Percentiles rank a stretch among this genome's conserved stretches.
Evolutionary conservation across 2,113 vertebrate genomes (phyloP).

Genomic region (Corapipo altera): DNA sequence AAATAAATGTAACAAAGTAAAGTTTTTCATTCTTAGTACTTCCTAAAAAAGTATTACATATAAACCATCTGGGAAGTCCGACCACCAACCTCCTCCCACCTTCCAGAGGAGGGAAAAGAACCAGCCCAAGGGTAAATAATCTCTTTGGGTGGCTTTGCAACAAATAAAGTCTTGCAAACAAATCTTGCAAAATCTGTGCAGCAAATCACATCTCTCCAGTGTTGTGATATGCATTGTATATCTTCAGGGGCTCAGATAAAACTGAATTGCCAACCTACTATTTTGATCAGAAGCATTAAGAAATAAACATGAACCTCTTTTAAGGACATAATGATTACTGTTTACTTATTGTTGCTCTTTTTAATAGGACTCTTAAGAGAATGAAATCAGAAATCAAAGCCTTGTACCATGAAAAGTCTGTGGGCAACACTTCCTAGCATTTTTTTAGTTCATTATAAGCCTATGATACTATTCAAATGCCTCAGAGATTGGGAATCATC

Average conservation of each 20-base stretch:
- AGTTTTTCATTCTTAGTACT: conserved; percentile 16
- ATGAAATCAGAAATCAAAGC: background rate
- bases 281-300: background rate
- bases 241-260: background rate
- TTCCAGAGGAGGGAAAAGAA: background rate
- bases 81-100: background rate
- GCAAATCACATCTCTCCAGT: background rate
- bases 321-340: background rate
- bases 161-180: background rate
- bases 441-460: background rate
- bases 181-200: background rate
- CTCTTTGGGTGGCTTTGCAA: conserved; percentile 9
- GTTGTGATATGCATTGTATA: background rate
- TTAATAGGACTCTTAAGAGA: background rate
- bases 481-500: background rate
- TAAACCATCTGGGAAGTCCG: conserved; percentile 5
- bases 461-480: background rate
- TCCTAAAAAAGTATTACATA: background rate
- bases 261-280: background rate
- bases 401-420: background rate
- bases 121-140: background rate
- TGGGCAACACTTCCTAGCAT: background rate
- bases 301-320: background rate
- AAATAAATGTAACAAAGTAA: background rate
- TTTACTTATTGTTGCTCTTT: background rate